These are phyloP conservation scores for Himantopus leucocephalus DNA, from an alignment of 2,113 vertebrate genomes.

Conservation along the genomic window DNA sequence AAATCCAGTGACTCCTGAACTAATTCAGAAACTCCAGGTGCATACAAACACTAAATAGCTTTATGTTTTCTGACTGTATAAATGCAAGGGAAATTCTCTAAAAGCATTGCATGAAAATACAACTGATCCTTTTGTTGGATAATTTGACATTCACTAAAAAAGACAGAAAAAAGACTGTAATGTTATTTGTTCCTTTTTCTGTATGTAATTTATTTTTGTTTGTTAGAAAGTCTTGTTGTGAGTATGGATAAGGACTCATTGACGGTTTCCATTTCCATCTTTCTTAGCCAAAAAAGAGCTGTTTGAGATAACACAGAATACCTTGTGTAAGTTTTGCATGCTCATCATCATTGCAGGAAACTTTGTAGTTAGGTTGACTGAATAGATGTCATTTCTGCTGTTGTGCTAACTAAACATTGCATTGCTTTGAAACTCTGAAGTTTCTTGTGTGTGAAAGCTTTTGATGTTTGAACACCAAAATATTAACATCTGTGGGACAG, in stretches of 20 bases:
- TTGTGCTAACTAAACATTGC: background rate
- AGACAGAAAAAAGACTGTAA: background rate
- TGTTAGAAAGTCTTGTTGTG: background rate
- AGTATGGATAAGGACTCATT: background rate
- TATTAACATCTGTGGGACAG: background rate
- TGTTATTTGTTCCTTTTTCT: background rate
- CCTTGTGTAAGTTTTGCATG: background rate
- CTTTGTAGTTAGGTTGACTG: background rate
- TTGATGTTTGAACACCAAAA: background rate
- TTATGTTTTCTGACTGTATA: background rate
- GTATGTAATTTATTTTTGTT: background rate
- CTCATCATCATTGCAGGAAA: background rate
- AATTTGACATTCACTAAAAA: background rate
- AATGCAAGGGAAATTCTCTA: background rate
- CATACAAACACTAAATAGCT: background rate
- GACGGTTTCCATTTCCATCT: background rate
- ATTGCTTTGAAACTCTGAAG: background rate
- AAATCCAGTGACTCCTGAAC: background rate
- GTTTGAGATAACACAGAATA: background rate
- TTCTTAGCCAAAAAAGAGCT: conserved; percentile 11
- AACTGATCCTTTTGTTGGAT: background rate
- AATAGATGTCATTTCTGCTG: background rate
- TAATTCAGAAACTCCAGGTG: background rate
- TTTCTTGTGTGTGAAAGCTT: background rate
- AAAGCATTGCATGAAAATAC: background rate